Evolutionary conservation across 2,113 vertebrate genomes (phyloP), one percentile per base, ranked within the genome.

Genomic region (Pollachius pollachius): DNA sequence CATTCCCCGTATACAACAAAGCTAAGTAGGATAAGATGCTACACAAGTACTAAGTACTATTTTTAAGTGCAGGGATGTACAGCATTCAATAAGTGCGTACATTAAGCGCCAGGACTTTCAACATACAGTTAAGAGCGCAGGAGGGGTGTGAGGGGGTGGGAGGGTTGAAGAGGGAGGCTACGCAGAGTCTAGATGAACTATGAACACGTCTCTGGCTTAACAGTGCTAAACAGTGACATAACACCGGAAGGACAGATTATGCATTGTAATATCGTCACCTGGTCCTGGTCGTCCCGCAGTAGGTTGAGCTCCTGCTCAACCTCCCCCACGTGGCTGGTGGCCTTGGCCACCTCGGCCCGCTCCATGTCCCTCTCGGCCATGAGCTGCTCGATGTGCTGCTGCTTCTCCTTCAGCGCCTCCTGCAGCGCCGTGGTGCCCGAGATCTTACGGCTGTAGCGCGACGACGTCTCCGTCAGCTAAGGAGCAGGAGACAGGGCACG

Each of bases 341-440:
- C 96, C 85, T 97, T 98, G 65, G 97, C 96, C 73, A 98, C 95
- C 86, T 99, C 97, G 15, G 95, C 97, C 85, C 95, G 92, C 89
- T 99, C 97, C 88, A 96, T 90, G 86, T 99, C 96, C 75, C 97
- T 90, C 82, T 99, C 97, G 9, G 95, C 96, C 90, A 99, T 92
- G 64, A 99, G 94, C 87, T 99, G 97, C 77, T 99, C 96, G 60
- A 99, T 99, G 85, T 99, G 97, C 85, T 99, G 97, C 89, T 99
- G 97, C 80, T 99, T 99, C 92, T 99, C 97, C 89, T 98, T 99
- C 84, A 99, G 90, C 0, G 96, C 97, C 85, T 99, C 97, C 89
- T 98, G 97, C 34, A 99, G 86, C 18, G 97, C 97, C 0, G 97
- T 99, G 84, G 95, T 98, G 81, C 97, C 97, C 3, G 97, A 98